Base-by-base conservation (phyloP, 2,888 invertebrate species). In the Drosophila buzzatii region DNA sequence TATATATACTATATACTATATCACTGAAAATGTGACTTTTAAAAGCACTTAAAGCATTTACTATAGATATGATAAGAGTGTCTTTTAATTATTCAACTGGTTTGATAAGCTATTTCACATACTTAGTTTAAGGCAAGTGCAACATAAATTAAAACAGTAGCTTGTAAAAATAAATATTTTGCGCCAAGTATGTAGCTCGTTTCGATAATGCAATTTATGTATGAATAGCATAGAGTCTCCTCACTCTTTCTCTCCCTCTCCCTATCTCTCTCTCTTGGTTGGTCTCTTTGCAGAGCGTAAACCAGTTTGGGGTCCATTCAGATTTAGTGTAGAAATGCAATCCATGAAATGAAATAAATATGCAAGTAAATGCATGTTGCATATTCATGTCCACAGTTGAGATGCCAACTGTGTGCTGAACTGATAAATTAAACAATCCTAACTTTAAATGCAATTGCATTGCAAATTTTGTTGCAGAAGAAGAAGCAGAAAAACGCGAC, bases 401-500 rank as follows among this genome's bases (percentile, higher is more conserved):
- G 82, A 85, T 84, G 84, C 84, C 87, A 84, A 85, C 84, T 87
- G 81, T 84, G 79, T 81, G 85, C 76, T 87, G 79, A 84, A 82
- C 82, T 85, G 87, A 87, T 85, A 78, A 85, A 89, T 85, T 89
- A 82, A 86, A 75, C 85, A 85, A 84, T 87, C 71, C 85, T 61
- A 69, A 69, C 58, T 57, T 52, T 60, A 64, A 60, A 60, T 73
- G 75, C 45, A 81, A 86, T 86, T 86, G 85, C 78, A 88, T 89
- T 89, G 85, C 87, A 85, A 84, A 84, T 81, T 81, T 18, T 60
- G 67, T 51, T 16, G 27, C 20, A 23, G 12, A 12, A 44, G 9
- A 0, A 12, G 12, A 44, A 41, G 8, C 51, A 74, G 16, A 14
- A 72, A 67, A 66, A 68, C 68, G 70, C 78, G 63, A 76, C 85